Evolutionary conservation across 1,140 invertebrate genomes (phyloP).

Genomic region (Drosophila kurseongensis): DNA sequence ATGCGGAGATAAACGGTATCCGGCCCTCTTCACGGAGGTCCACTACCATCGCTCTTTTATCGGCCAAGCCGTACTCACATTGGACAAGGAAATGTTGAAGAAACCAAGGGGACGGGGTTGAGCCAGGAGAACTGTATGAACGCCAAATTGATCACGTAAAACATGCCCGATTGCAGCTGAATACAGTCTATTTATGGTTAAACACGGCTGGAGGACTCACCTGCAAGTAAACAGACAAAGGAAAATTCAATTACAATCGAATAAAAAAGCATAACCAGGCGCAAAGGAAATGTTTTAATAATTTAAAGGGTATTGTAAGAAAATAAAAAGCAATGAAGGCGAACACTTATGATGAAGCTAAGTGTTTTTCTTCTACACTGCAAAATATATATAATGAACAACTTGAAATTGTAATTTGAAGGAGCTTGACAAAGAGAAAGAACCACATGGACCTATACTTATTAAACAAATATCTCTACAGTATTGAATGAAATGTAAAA

Average conservation of each 20-base stretch:
- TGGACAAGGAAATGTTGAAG: conserved; percentile 4
- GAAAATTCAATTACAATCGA: conserved; percentile 19
- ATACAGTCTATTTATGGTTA: conserved; percentile 3
- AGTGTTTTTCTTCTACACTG: no score
- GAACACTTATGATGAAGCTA: no score
- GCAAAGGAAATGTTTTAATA: not conserved
- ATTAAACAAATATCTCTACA: no score
- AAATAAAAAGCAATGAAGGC: not conserved
- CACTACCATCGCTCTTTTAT: conserved; percentile 17
- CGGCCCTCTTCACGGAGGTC: conserved; percentile 26
- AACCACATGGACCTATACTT: no score
- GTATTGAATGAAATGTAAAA: no score
- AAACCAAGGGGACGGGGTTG: not conserved
- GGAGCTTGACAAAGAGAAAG: no score
- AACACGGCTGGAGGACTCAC: conserved; percentile 18
- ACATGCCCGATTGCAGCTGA: conserved; percentile 15
- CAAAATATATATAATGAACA: no score
- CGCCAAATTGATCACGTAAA: not conserved
- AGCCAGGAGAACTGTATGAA: not conserved
- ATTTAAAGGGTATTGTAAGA: not conserved
- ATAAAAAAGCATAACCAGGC: not conserved
- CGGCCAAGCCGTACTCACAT: not conserved
- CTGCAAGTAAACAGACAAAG: conserved; percentile 26
- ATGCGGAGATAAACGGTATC: conserved; percentile 7
- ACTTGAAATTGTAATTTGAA: no score